Conservation (phyloP, 2,888 invertebrate species). For the Pomacea canaliculata region DNA sequence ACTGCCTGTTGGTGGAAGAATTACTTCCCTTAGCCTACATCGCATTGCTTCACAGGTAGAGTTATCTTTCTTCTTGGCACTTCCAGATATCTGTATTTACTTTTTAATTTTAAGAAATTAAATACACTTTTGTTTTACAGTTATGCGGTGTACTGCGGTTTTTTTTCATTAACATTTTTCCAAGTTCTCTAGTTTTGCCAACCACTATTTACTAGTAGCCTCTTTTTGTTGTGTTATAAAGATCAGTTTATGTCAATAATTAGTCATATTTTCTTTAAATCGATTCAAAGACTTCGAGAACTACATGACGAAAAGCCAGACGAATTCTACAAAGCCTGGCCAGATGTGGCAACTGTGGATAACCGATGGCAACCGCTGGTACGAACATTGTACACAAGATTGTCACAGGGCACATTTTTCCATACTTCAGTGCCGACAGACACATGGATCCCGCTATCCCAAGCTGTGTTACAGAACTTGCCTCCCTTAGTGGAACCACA, state of each 20-base stretch:
- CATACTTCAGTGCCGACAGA: neutral
- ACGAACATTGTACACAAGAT: neutral
- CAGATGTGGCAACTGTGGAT: constrained; percentile 2
- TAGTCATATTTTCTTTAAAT: neutral
- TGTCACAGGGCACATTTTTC: neutral
- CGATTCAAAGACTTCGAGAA: constrained; percentile 2
- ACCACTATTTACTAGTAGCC: no score
- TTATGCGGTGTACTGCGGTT: no score
- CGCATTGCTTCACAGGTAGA: constrained; percentile 24
- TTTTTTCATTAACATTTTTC: no score
- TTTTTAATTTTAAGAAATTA: no score
- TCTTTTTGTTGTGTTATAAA: no score
- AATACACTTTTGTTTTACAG: no score
- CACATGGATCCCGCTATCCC: neutral
- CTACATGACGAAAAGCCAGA: neutral
- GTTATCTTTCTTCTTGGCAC: no score
- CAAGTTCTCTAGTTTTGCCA: no score
- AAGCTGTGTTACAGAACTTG: neutral
- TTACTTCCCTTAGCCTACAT: constrained; percentile 52
- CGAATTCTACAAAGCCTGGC: constrained; percentile 16
- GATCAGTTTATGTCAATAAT: no score
- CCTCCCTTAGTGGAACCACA: neutral
- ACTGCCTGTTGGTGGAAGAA: constrained; percentile 55
- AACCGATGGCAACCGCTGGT: constrained; percentile 17
- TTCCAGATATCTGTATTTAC: no score